A percentile compares a stretch with the other conserved stretches of the same genome.
Evolutionary conservation across 2,797 vertebrate genomes (phyloP).

Genomic region (Parambassis ranga): DNA sequence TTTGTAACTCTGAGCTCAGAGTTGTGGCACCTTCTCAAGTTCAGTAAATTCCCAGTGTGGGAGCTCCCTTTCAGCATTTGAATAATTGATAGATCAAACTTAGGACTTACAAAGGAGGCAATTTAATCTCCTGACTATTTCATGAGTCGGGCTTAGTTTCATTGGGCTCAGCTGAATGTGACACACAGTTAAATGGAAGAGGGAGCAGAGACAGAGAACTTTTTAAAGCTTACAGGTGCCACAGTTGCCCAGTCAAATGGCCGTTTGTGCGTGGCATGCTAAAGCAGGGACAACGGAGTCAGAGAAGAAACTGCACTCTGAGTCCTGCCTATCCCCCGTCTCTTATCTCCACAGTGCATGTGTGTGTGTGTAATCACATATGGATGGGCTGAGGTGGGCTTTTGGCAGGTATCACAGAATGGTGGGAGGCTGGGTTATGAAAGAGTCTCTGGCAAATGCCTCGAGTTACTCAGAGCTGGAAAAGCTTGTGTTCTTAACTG

Average conservation of each 20-base stretch:
- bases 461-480: slow-evolving; percentile 57
- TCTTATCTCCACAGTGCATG: slow-evolving; percentile 35
- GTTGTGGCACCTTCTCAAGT: slow-evolving; percentile 69
- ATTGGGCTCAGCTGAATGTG: slow-evolving; percentile 56
- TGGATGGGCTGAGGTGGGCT: slow-evolving; percentile 47
- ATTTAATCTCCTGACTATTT: slow-evolving; percentile 81
- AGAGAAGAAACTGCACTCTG: not conserved
- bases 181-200: slow-evolving; percentile 47
- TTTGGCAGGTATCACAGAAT: slow-evolving; percentile 36
- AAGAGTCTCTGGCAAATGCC: slow-evolving; percentile 59
- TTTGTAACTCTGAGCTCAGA: slow-evolving; percentile 55
- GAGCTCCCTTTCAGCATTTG: slow-evolving; percentile 72
- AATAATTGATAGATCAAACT: slow-evolving; percentile 81
- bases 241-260: slow-evolving; percentile 11
- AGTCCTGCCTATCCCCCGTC: slow-evolving; percentile 10
- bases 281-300: not conserved
- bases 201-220: slow-evolving; percentile 30
- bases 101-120: slow-evolving; percentile 77
- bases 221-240: slow-evolving; percentile 38
- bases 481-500: slow-evolving; percentile 42
- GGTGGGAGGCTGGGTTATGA: slow-evolving; percentile 57
- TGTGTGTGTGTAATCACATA: slow-evolving; percentile 38
- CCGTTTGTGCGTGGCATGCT: not conserved
- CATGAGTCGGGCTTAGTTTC: slow-evolving; percentile 72
- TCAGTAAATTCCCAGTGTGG: slow-evolving; percentile 68